Evolutionary conservation across 1,140 invertebrate species (phyloP).

Genomic region (Pseudomyrmex cubaensis): DNA sequence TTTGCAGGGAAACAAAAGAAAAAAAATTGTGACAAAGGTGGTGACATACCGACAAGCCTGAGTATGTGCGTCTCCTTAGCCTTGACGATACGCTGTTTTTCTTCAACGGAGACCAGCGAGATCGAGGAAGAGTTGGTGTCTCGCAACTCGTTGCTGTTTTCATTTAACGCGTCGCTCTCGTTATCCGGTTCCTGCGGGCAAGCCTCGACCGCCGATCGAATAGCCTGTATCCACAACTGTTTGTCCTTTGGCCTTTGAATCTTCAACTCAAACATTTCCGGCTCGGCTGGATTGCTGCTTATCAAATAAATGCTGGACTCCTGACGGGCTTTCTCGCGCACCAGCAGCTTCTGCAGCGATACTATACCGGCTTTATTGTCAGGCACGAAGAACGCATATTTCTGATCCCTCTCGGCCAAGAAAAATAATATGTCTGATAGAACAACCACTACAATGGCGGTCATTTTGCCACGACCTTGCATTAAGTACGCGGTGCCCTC

Average conservation of each 20-base stretch:
- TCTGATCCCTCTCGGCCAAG: constrained; percentile 93
- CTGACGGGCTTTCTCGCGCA: constrained; percentile 96
- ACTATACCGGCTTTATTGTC: constrained; percentile 96
- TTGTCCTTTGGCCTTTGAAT: constrained; percentile 95
- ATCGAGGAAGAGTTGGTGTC: constrained; percentile 80
- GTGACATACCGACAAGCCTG: constrained; percentile 88
- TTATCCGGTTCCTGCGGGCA: constrained; percentile 89
- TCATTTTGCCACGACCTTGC: constrained; percentile 93
- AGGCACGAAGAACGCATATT: constrained; percentile 94
- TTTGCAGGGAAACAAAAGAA: background rate
- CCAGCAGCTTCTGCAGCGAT: constrained; percentile 95
- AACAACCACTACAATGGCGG: constrained; percentile 94
- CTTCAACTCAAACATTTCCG: constrained; percentile 98
- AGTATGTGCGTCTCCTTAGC: constrained; percentile 90
- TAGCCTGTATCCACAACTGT: constrained; percentile 94
- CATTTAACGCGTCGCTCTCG: constrained; percentile 86
- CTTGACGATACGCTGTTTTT: constrained; percentile 89
- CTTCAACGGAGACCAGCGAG: constrained; percentile 88
- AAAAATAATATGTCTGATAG: constrained; percentile 97
- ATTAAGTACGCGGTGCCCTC: constrained; percentile 94
- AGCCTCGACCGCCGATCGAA: constrained; percentile 90
- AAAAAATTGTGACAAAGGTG: background rate
- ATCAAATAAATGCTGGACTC: constrained; percentile 96
- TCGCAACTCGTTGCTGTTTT: constrained; percentile 82
- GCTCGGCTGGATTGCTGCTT: constrained; percentile 93